phyloP scores from a whole-genome alignment of 64 coral and sea anemone species.

The Montipora capricornis region DNA sequence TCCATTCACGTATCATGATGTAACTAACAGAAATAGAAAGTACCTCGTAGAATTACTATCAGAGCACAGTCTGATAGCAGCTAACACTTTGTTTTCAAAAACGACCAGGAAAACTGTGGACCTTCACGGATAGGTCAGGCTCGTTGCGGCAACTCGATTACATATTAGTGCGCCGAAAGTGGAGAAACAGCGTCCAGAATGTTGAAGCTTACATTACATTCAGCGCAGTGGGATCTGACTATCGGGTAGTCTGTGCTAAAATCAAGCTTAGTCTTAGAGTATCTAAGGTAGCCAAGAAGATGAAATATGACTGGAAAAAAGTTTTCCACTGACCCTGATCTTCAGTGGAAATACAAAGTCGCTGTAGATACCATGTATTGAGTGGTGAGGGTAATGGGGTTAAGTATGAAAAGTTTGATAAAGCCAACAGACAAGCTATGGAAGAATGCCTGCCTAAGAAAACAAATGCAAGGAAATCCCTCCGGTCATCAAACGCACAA shows the following conservation, averaged over 20 bases:
- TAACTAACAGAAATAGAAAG: conserved; percentile 45
- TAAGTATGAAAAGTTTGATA: no score
- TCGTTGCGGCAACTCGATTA: conserved; percentile 33
- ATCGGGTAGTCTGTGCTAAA: conserved; percentile 25
- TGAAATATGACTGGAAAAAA: conserved; percentile 13
- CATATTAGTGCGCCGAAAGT: conserved; percentile 3
- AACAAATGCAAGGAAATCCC: no score
- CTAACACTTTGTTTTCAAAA: conserved; percentile 29
- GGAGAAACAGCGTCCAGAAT: conserved; percentile 36
- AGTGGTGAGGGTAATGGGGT: no score
- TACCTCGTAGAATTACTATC: conserved; percentile 20
- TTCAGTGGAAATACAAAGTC: no score
- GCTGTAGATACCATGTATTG: no score
- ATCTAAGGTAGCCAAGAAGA: neutral
- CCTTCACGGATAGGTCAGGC: neutral
- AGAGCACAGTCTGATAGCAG: conserved; percentile 17
- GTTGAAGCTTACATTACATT: conserved; percentile 23
- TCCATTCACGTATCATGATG: conserved; percentile 20
- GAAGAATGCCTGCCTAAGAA: no score
- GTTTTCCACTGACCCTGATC: no score
- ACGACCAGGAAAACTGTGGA: conserved; percentile 30
- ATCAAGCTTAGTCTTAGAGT: conserved; percentile 20
- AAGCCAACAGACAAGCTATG: no score
- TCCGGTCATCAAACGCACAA: no score
- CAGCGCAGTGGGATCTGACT: conserved; percentile 11